Evolutionary conservation across 1,140 invertebrate genomes (phyloP), one percentile per base, ranked within the genome.

Genomic region (Goniozus legneri): DNA sequence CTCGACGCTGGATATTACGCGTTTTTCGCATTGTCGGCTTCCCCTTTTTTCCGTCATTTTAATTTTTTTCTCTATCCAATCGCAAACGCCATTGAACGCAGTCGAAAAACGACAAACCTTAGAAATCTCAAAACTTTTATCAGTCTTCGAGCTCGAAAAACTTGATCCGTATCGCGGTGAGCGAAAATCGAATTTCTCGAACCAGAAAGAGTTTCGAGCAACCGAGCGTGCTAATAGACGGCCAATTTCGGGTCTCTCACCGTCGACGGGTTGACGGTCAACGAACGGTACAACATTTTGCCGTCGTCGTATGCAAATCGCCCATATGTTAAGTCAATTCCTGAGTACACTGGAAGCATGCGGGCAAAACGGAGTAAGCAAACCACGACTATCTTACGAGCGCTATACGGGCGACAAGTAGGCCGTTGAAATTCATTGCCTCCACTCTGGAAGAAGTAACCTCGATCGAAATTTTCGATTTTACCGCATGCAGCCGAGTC

Each of bases 361-460:
- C 73, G 73, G 73, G 73, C 54, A 24, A 52, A 38, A 47, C 60
- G 43, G 49, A 55, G 52, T 51, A 55, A 56, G 54, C 56, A 44
- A 48, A 58, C 43, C 53, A 48, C 55, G 56, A 62, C 66, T 73
- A 75, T 75, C 72, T 75, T 65, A 60, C 47, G 52, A 15, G 32
- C 35, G 47, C 12, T 62, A 76, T 76, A 74, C 69, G 73, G 73
- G 73, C 54, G 61, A 66, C 65, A 74, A 73, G 67, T 76, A 71
- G 71, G 66, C 57, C 72, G 73, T 60, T 57, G 62, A 71, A 69
- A 71, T 65, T 64, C 56, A 63, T 60, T 59, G 50, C 50, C n/a
- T n/a, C n/a, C 52, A 57, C 49, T 43, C 52, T 50, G 55, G 52
- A 50, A 55, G 24, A 30, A 39, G 30, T 56, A 56, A 64, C 56